Base-by-base conservation (phyloP, 2,113 vertebrate species). In the Crotophaga sulcirostris region DNA sequence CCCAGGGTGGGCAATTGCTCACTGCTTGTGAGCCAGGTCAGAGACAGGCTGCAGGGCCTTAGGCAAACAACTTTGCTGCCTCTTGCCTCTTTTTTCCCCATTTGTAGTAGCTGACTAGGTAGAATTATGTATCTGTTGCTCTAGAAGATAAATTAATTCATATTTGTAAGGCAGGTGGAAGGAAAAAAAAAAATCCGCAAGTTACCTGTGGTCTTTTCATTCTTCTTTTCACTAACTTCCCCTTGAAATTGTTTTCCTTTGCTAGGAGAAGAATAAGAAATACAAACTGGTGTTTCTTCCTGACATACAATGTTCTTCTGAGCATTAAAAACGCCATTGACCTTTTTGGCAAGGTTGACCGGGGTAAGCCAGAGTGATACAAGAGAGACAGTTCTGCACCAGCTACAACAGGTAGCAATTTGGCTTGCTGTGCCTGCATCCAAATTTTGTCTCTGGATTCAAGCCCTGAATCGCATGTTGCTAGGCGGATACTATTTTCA, bases 401-500 rank as follows among this genome's bases (percentile, higher is more conserved):
- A 3, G 70, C 40, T 70, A 58, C 81, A 93, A 85, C 91, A 96
- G 88, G 92, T 89, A 90, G 69, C 56, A 76, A 76, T 87, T 93
- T 69, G 83, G 13, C 88, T 95, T 44, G 76, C 87, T 91, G 92
- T 52, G 93, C 79, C 85, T 42, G 28, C 80, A 81, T 64, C 83
- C 83, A 13, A 16, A 45, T 86, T 95, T 75, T 33, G 12, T 5
- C 20, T 9, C 77, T 2, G 78, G 66, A 49, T 79, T 58, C 4
- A 17, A 87, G 79, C 88, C 91, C 74, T 0, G 15, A 64, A 68
- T 92, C 1, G 52, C 60, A 6, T 7, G 73, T 84, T 69, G 83
- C 75, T 91, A 18, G 84, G 60, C 21, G 45, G 94, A 89, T 79
- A 67, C 90, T 82, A 84, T 95, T 97, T 96, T 96, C 96, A 96